Percentiles rank a stretch among this genome's conserved stretches.
Evolutionary conservation across 2,888 invertebrate species (phyloP).

Genomic region (Rotaria macrura): DNA sequence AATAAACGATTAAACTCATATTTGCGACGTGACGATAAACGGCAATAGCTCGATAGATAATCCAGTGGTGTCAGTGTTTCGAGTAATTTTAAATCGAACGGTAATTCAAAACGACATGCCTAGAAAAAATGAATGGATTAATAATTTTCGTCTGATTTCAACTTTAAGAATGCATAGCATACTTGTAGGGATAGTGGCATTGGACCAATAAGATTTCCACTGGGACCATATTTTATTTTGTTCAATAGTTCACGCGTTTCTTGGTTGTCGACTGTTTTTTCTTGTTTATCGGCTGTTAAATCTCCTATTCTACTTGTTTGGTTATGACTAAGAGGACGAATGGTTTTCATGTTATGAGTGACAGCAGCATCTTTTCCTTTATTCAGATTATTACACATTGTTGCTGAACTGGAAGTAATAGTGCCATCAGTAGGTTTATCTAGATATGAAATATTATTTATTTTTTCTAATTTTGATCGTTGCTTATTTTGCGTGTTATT

Average conservation of each 20-base stretch:
- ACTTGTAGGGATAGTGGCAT: not conserved
- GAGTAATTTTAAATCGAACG: not conserved
- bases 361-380: no score
- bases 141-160: not conserved
- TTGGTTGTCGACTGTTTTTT: not conserved
- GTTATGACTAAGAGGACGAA: no score
- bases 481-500: not conserved
- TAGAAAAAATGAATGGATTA: not conserved
- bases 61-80: not conserved
- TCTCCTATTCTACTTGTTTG: not conserved
- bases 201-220: not conserved
- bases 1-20: not conserved
- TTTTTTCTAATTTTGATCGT: not conserved
- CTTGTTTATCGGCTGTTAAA: not conserved
- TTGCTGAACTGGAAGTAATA: no score
- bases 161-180: not conserved
- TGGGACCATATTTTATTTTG: not conserved
- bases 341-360: no score
- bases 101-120: slow-evolving; percentile 12
- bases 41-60: not conserved
- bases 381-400: no score
- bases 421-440: no score
- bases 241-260: not conserved
- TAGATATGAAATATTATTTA: no score
- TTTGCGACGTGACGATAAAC: not conserved